Conservation (phyloP, 2,797 vertebrate genomes). For the Echiichthys vipera region DNA sequence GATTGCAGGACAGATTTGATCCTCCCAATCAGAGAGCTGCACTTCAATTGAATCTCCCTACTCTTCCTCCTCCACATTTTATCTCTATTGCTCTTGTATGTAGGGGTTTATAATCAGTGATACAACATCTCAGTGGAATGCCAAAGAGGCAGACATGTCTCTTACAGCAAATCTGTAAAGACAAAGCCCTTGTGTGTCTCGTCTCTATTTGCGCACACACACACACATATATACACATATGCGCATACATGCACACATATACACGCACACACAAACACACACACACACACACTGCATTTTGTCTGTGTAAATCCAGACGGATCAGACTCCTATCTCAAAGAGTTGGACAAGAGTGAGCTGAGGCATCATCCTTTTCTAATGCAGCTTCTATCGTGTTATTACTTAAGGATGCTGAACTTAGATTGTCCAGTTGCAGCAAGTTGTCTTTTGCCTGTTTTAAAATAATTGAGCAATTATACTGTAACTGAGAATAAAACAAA, state of each 20-base stretch:
- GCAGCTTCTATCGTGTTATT: not conserved
- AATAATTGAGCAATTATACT: not conserved
- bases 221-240: constrained; percentile 8
- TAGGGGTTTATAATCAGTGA: constrained; percentile 43
- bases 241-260: not conserved
- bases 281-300: constrained; percentile 6
- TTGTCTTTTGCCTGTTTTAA: not conserved
- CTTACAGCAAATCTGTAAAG: constrained; percentile 41
- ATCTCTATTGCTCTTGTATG: constrained; percentile 33
- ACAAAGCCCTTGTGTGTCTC: constrained; percentile 31
- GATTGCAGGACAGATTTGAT: constrained; percentile 30
- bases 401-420: not conserved
- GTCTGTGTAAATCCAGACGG: constrained; percentile 33
- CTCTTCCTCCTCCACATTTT: constrained; percentile 2
- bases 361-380: not conserved
- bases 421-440: constrained; percentile 4
- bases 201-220: not conserved
- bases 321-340: constrained; percentile 14
- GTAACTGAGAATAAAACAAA: constrained; percentile 3
- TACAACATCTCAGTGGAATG: constrained; percentile 44
- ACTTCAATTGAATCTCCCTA: constrained; percentile 15
- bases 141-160: constrained; percentile 31
- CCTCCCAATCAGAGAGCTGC: constrained; percentile 30
- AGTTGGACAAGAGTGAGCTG: constrained; percentile 29
- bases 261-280: constrained; percentile 10